Base-by-base conservation (phyloP, 1,140 invertebrate genomes). In the Ostrea edulis region DNA sequence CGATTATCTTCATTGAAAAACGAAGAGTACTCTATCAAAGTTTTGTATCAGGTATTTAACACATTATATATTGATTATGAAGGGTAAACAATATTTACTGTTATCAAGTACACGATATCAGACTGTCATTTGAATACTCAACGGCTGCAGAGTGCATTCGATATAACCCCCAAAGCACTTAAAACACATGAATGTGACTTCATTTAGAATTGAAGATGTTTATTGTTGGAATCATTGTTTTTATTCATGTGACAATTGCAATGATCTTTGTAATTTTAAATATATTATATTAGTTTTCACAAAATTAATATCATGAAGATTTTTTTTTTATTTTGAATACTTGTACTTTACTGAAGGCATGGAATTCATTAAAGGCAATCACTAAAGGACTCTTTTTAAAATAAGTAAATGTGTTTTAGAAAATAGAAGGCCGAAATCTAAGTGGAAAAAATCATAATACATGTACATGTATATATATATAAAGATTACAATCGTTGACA, bases 1-100 rank as follows among this genome's bases (percentile, higher is more conserved):
- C 68, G 68, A 77, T 77, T 77, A 77, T 77, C 29, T 77, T 35
- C 68, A 77, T 77, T 77, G 68, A 77, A 77, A 77, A 77, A 77
- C 29, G 68, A 77, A 77, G 68, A 29, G 68, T 77, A 77, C 68
- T 14, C 14, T 77, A n/a, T 62, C 14, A n/a, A n/a, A 62, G 58
- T 62, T 77, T 77, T 77, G 25, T 77, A 77, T 17, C 68, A 2
- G 68, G 25, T 25, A 35, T 77, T 77, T 77, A 77, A 77, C 29
- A 77, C 68, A 77, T 77, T 77, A 77, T 77, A 77, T 25, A 77
- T 77, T 77, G 68, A 77, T 77, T 77, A 77, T 25, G 35, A 77
- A 77, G 12, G 25, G 68, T 77, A 77, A 77, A 77, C 22, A 25
- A 77, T 71, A 71, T 77, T 77, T 77, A 35, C 68, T 14, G 29